phyloP scores from a whole-genome alignment of 2,797 vertebrate species.

The Centroberyx gerrardi region DNA sequence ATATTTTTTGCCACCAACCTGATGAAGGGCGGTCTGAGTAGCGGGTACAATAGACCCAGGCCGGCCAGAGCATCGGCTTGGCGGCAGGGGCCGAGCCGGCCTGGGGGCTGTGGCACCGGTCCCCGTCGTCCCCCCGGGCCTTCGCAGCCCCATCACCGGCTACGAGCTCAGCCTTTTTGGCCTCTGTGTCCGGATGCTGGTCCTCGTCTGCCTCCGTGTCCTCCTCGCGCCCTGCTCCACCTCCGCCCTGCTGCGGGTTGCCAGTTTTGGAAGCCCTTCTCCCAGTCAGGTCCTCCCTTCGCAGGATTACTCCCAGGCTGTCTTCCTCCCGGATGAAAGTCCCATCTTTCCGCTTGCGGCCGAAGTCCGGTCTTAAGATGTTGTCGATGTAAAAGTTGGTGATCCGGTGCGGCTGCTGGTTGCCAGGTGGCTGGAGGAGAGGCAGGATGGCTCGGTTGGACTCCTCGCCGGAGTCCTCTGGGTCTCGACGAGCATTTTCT shows the following conservation, averaged over 20 bases:
- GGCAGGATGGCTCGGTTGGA: slow-evolving; percentile 84
- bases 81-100: slow-evolving; percentile 80
- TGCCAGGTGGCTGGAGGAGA: slow-evolving; percentile 84
- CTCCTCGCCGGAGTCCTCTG: slow-evolving; percentile 81
- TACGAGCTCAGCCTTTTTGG: slow-evolving; percentile 76
- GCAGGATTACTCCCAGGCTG: slow-evolving; percentile 43
- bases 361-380: slow-evolving; percentile 94
- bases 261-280: slow-evolving; percentile 59
- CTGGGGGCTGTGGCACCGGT: slow-evolving; percentile 88
- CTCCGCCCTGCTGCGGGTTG: slow-evolving; percentile 51
- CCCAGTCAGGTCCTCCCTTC: slow-evolving; percentile 64
- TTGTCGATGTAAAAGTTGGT: slow-evolving; percentile 98
- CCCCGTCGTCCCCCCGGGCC: slow-evolving; percentile 77
- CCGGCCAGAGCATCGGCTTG: slow-evolving; percentile 94
- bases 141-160: slow-evolving; percentile 80
- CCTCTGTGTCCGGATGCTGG: slow-evolving; percentile 68
- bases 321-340: slow-evolving; percentile 72
- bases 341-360: slow-evolving; percentile 88
- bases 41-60: slow-evolving; percentile 98
- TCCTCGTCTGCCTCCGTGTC: slow-evolving; percentile 79
- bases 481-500: slow-evolving; percentile 83
- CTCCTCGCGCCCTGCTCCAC: slow-evolving; percentile 71
- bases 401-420: slow-evolving; percentile 89
- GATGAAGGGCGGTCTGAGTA: slow-evolving; percentile 97
- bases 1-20: slow-evolving; percentile 85